These are phyloP conservation scores for Odobenus rosmarus DNA, from an alignment of 2,113 vertebrate genomes.

Conservation along the genomic window DNA sequence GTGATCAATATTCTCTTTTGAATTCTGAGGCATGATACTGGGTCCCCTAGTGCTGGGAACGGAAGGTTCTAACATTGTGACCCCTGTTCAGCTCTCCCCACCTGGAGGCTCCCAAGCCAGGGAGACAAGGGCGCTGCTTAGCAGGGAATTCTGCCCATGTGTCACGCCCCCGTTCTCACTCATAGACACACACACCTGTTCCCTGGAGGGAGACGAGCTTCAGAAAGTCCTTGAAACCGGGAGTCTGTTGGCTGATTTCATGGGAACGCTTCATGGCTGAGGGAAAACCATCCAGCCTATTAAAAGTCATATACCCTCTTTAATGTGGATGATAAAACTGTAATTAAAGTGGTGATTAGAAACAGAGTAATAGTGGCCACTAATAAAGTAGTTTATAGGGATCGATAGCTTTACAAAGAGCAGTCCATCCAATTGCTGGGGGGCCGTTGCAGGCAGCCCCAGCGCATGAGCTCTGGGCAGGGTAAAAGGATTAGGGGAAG, in stretches of 20 bases:
- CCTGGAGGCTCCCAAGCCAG: neutral
- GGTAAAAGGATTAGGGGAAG: constrained; percentile 67
- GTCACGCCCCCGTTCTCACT: neutral
- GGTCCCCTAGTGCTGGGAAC: neutral
- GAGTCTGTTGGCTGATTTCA: constrained; percentile 37
- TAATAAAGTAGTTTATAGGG: constrained; percentile 77
- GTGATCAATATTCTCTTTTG: neutral
- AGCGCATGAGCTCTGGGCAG: neutral
- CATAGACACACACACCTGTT: neutral
- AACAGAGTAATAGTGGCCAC: constrained; percentile 77
- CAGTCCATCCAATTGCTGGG: constrained; percentile 8
- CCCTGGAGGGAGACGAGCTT: neutral
- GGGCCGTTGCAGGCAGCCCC: neutral
- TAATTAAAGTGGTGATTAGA: constrained; percentile 81
- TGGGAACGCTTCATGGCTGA: constrained; percentile 35
- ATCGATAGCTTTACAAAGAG: constrained; percentile 76
- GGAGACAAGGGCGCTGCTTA: neutral
- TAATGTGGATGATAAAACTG: constrained; percentile 79
- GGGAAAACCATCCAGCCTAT: constrained; percentile 46
- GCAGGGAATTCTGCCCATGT: neutral
- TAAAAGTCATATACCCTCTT: constrained; percentile 68
- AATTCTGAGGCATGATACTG: neutral
- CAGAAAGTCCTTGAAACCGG: constrained; percentile 63
- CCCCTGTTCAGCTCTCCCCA: neutral
- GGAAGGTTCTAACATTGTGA: neutral